These are phyloP conservation scores for Fratercula arctica DNA, from an alignment of 2,797 vertebrate genomes.

Conservation along the genomic window DNA sequence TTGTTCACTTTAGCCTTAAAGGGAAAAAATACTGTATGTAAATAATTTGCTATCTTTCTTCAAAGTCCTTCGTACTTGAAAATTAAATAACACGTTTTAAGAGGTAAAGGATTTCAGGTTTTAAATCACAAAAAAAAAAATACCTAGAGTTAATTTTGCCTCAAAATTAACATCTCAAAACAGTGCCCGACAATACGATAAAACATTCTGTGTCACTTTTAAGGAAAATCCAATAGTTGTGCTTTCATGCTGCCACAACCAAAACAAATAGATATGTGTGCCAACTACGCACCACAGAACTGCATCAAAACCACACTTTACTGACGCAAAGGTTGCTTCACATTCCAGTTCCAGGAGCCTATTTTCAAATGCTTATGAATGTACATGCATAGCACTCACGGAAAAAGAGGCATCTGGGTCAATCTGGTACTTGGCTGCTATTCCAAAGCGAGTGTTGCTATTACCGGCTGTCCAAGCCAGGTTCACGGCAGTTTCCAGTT, in stretches of 20 bases:
- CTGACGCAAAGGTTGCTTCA: neutral
- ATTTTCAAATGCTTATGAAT: neutral
- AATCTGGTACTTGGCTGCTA: constrained; percentile 97
- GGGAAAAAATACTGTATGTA: neutral
- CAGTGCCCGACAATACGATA: neutral
- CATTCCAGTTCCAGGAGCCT: neutral
- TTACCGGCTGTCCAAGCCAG: constrained; percentile 98
- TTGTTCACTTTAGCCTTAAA: constrained; percentile 97
- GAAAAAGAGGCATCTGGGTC: constrained; percentile 93
- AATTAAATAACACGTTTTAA: neutral
- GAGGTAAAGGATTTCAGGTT: neutral
- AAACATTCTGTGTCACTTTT: neutral
- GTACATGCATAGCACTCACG: constrained; percentile 77
- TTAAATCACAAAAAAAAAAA: neutral
- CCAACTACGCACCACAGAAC: neutral
- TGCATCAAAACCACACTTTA: rapidly evolving
- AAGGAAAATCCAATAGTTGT: neutral
- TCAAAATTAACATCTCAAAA: neutral
- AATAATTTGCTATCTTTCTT: neutral
- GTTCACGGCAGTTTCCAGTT: constrained; percentile 95
- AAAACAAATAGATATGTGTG: neutral
- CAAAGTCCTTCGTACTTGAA: neutral
- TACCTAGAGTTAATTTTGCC: neutral
- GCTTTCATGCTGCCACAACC: neutral
- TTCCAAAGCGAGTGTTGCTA: constrained; percentile 98